phyloP scores from a whole-genome alignment of 2,113 vertebrate species.

The Xenopus laevis region DNA sequence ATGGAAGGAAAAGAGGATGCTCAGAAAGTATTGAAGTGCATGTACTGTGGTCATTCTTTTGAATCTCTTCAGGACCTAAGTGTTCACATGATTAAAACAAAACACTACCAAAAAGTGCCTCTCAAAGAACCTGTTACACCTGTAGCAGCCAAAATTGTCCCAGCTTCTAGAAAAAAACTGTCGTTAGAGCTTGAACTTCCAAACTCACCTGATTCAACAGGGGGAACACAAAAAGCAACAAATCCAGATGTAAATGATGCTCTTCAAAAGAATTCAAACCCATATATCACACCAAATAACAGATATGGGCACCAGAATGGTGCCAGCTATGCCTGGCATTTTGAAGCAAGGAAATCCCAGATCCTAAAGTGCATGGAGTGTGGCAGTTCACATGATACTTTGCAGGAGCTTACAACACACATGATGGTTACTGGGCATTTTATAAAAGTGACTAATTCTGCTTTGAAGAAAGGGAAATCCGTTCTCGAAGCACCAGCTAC shows the following conservation, averaged over 20 bases:
- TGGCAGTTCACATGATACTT: slow-evolving; percentile 91
- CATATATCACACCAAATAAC: slow-evolving; percentile 95
- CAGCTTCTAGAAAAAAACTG: slow-evolving; percentile 84
- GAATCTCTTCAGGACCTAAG: slow-evolving; percentile 98
- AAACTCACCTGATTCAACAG: slow-evolving; percentile 92
- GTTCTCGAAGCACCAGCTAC: slow-evolving; percentile 79
- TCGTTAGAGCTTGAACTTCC: slow-evolving; percentile 88
- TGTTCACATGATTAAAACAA: slow-evolving; percentile 99
- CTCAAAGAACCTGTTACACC: slow-evolving; percentile 98
- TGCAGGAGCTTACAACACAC: slow-evolving; percentile 95
- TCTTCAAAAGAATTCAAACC: slow-evolving; percentile 85
- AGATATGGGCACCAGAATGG: slow-evolving; percentile 97
- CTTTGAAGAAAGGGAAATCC: slow-evolving; percentile 96
- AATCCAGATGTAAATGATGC: slow-evolving; percentile 73
- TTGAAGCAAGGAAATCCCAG: slow-evolving; percentile 95
- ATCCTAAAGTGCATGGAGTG: slow-evolving; percentile 99
- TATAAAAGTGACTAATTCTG: slow-evolving; percentile 97
- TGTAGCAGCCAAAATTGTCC: slow-evolving; percentile 90
- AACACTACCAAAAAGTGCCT: slow-evolving; percentile 99
- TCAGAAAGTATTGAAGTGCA: slow-evolving; percentile 97
- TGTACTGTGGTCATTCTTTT: slow-evolving; percentile 98
- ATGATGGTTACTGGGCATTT: slow-evolving; percentile 99
- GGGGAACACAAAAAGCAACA: slow-evolving; percentile 81
- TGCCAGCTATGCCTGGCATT: slow-evolving; percentile 98
- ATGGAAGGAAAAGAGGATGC: slow-evolving; percentile 98